Percentiles rank a stretch among this genome's conserved stretches.
Conservation (phyloP, 2,113 vertebrate species). For the Prolemur simus region DNA sequence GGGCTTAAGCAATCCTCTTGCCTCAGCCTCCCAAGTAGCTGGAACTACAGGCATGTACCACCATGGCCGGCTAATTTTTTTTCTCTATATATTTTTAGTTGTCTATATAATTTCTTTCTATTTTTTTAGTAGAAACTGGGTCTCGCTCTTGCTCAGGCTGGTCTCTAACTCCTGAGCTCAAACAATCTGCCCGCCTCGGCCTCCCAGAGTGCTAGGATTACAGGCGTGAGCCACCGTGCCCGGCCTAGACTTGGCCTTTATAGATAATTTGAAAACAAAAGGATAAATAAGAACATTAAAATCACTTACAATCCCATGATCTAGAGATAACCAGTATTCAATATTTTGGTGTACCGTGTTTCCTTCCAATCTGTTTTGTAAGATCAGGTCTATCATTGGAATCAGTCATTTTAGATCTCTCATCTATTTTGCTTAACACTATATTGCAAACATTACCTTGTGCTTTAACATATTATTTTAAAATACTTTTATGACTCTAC, state of each 20-base stretch:
- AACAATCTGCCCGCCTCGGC: too few relatives aligned
- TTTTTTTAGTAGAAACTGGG: too few relatives aligned
- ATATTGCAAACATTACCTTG: background rate
- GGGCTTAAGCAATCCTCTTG: too few relatives aligned
- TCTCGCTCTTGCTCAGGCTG: too few relatives aligned
- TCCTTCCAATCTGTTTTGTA: background rate
- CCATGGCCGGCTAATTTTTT: too few relatives aligned
- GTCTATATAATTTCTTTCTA: too few relatives aligned
- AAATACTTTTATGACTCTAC: background rate
- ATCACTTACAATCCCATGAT: background rate
- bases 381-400: background rate
- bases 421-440: background rate
- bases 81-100: too few relatives aligned
- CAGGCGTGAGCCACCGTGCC: too few relatives aligned
- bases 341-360: background rate
- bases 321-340: background rate
- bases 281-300: background rate
- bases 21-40: too few relatives aligned
- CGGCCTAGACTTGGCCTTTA: background rate
- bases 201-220: too few relatives aligned
- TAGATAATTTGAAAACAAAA: background rate
- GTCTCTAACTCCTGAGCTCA: too few relatives aligned
- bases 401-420: background rate
- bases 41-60: too few relatives aligned
- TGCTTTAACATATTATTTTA: background rate